Evolutionary conservation across 2,888 invertebrate genomes (phyloP), one percentile per base, ranked within the genome.

Genomic region (Lucinisca nassula): DNA sequence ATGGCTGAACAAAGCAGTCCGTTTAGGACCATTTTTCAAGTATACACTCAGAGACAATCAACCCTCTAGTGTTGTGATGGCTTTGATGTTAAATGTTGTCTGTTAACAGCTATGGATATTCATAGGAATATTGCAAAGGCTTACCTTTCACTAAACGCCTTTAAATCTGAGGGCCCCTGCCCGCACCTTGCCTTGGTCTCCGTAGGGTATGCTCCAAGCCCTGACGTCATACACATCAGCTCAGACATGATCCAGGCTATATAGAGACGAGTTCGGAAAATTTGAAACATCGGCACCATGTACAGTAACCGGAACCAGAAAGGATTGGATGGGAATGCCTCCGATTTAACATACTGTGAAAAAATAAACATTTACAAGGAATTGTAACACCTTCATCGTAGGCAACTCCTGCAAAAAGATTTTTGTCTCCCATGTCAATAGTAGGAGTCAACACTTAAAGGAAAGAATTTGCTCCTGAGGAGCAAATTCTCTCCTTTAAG

Each of bases 211-310:
- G 98, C 98, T 1, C 99, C 99, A 21, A 99, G 97, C 0, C 98
- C 99, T 1, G 98, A 98, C 96, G 98, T 98, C 24, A 98, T 98
- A 95, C 99, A 99, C n/a, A 98, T 98, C 96, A 98, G 98, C 96
- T 99, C 99, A 0, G 99, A 98, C 79, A 99, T 96, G 0, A 98
- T 97, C 97, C 99, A 98, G 0, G 99, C 99, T 21, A 98, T 97
- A 95, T 98, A 99, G 91, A 99, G 98, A 78, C 99, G 97, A 97
- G 98, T 98, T 8, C 99, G 97, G 96, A 99, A 99, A 81, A 98
- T 98, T 74, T 98, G 97, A 96, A 99, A 99, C 85, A 98, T 97
- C 0, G 98, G 98, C 97, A 98, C 98, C 90, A 98, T 98, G 96
- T 98, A 99, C 96, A 98, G 97, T 90, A 98, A 97, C 78, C 98